Conservation (phyloP, 1,140 invertebrate genomes). For the Drosophila auraria region DNA sequence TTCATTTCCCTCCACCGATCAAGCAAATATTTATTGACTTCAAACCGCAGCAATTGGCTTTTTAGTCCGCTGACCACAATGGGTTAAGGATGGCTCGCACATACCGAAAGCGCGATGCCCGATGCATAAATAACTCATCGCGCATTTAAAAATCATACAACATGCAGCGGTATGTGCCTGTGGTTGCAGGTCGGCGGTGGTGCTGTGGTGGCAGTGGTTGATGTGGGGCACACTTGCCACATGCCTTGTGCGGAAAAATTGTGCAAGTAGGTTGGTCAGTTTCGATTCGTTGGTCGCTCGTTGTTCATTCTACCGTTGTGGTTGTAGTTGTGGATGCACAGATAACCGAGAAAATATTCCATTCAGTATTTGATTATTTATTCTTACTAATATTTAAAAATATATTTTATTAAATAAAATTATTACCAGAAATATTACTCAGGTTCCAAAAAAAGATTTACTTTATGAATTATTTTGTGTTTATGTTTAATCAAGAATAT, state of each 20-base stretch:
- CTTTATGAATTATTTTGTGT: too few relatives aligned
- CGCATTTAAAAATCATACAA: slow-evolving; percentile 81
- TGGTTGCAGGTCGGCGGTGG: slow-evolving; percentile 27
- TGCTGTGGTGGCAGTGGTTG: slow-evolving; percentile 51
- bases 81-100: slow-evolving; percentile 69
- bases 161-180: slow-evolving; percentile 55
- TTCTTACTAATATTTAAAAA: not conserved
- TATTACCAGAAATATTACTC: too few relatives aligned
- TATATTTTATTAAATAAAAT: too few relatives aligned
- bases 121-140: slow-evolving; percentile 83
- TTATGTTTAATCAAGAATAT: too few relatives aligned
- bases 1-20: not conserved
- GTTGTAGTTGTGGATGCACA: slow-evolving; percentile 19
- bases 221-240: slow-evolving; percentile 81
- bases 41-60: slow-evolving; percentile 13
- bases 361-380: too few relatives aligned
- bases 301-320: slow-evolving; percentile 23
- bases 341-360: not conserved
- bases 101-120: slow-evolving; percentile 58
- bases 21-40: slow-evolving; percentile 10
- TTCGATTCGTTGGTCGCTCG: slow-evolving; percentile 15
- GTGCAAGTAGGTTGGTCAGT: slow-evolving; percentile 82
- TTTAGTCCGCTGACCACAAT: slow-evolving; percentile 24
- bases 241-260: slow-evolving; percentile 82
- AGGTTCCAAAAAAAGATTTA: too few relatives aligned